These are phyloP conservation scores for Chalcosyrphus nemorum DNA, from an alignment of 2,888 invertebrate species.

Conservation along the genomic window DNA sequence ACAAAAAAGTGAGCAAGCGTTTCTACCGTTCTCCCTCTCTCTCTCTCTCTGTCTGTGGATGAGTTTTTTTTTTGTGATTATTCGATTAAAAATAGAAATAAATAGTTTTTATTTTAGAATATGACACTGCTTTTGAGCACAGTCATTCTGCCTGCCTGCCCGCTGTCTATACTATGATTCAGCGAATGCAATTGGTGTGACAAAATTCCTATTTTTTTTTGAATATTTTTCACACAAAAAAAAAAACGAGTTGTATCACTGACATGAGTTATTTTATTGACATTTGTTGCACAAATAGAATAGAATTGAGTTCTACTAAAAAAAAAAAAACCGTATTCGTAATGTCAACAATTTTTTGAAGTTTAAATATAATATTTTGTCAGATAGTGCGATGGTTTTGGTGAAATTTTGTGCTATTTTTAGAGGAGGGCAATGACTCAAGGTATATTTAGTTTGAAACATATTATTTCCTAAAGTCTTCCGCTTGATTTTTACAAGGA, in stretches of 20 bases:
- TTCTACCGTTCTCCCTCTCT: neutral
- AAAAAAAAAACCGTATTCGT: neutral
- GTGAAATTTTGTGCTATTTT: conserved; percentile 8
- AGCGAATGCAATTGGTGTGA: conserved; percentile 15
- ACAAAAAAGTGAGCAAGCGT: no score
- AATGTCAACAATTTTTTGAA: neutral
- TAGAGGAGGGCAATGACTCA: conserved; percentile 11
- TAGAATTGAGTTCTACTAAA: neutral
- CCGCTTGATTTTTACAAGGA: neutral
- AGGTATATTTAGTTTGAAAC: neutral
- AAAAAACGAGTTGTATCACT: neutral
- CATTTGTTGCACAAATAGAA: conserved; percentile 4
- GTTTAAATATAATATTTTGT: neutral
- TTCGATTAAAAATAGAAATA: conserved; percentile 58
- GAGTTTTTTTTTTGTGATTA: conserved; percentile 48
- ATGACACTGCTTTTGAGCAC: conserved; percentile 32
- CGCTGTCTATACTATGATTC: conserved; percentile 9
- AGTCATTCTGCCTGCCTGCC: no score
- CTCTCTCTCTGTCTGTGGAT: neutral
- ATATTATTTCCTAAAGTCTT: neutral
- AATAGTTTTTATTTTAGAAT: conserved; percentile 33
- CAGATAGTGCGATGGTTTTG: neutral
- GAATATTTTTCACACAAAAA: no score
- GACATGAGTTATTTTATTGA: conserved; percentile 10
- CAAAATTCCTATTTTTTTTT: conserved; percentile 9